Percentiles rank a stretch among this genome's conserved stretches.
These are phyloP conservation scores for Parazoanthus atlanticus DNA, from an alignment of 92 coral and sea anemone species.

Conservation along the genomic window DNA sequence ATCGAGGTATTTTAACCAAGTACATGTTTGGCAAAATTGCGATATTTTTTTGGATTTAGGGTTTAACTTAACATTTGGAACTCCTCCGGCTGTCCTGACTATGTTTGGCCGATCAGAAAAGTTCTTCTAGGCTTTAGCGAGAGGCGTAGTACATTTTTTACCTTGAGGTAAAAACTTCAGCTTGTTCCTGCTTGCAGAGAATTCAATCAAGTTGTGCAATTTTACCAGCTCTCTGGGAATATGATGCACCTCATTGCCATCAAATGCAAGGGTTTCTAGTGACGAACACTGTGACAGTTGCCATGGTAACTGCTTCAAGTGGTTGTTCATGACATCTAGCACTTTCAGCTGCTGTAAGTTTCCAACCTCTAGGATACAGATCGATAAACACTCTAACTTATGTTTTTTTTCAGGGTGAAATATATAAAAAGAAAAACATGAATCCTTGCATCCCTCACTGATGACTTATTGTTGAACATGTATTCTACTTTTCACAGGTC, in stretches of 20 bases:
- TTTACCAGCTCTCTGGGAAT: slow-evolving; percentile 60
- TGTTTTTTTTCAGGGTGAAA: neutral
- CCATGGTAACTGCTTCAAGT: slow-evolving; percentile 64
- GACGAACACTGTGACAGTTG: slow-evolving; percentile 59
- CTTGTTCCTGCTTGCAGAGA: slow-evolving; percentile 63
- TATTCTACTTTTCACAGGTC: too few species aligned
- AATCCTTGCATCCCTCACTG: too few species aligned
- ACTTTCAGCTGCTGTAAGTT: slow-evolving; percentile 60
- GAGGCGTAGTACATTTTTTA: neutral
- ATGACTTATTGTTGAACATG: neutral
- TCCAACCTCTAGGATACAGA: slow-evolving; percentile 51
- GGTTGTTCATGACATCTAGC: slow-evolving; percentile 71
- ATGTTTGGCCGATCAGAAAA: too few species aligned
- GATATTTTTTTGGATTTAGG: too few species aligned
- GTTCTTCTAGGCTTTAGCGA: too few species aligned
- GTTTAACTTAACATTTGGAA: too few species aligned
- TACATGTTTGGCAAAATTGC: too few species aligned
- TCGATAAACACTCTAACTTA: too few species aligned
- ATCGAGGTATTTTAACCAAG: too few species aligned
- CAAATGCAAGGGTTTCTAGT: slow-evolving; percentile 60
- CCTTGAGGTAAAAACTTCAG: slow-evolving; percentile 64
- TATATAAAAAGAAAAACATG: too few species aligned
- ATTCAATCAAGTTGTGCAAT: slow-evolving; percentile 52
- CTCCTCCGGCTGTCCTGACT: too few species aligned
- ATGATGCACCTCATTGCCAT: slow-evolving; percentile 58